Evolutionary conservation across 2,797 vertebrate genomes (phyloP), one percentile per base, ranked within the genome.

Genomic region (Miichthys miiuy): DNA sequence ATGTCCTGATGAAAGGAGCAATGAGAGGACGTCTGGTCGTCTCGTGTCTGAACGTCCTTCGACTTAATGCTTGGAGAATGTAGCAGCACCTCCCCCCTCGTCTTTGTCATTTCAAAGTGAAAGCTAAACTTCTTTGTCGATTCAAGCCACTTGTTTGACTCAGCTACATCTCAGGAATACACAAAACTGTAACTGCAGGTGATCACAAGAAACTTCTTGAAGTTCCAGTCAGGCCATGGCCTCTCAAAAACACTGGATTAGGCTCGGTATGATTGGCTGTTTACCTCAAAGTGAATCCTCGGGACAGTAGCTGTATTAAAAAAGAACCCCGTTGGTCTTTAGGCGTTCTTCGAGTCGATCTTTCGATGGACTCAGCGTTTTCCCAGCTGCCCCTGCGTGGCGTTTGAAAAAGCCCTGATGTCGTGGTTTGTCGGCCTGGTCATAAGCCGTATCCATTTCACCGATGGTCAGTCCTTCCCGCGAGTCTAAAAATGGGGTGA

Each of bases 401-500:
- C 69, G 41, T 38, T 52, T 68, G 75, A 83, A 74, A 80, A 80
- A 77, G 81, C 68, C 72, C 87, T 62, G 68, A 80, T 86, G 85
- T 82, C 79, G 88, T 85, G 89, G 79, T 83, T 87, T 84, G 83
- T 74, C 57, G 41, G 72, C 62, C 68, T 34, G 44, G 73, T 84
- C 64, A 54, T 74, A 0, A 71, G 67, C 3, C 6, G 46, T 88
- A 85, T 91, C 84, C 61, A 72, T 89, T 85, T 88, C 92, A 80
- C 14, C n/a, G 68, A 42, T 2, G 48, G 65, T 70, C 83, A 60
- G 72, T 69, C 74, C 72, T 71, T 63, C 69, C 10, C 12, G 68
- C 44, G 77, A 41, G 66, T 72, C 90, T 92, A 92, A 92, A 94
- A 92, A 87, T 88, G 86, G 83, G 30, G 10, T 27, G 68, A 77